Evolutionary conservation across 2,113 vertebrate species (phyloP).

Genomic region (Tragelaphus scriptus): DNA sequence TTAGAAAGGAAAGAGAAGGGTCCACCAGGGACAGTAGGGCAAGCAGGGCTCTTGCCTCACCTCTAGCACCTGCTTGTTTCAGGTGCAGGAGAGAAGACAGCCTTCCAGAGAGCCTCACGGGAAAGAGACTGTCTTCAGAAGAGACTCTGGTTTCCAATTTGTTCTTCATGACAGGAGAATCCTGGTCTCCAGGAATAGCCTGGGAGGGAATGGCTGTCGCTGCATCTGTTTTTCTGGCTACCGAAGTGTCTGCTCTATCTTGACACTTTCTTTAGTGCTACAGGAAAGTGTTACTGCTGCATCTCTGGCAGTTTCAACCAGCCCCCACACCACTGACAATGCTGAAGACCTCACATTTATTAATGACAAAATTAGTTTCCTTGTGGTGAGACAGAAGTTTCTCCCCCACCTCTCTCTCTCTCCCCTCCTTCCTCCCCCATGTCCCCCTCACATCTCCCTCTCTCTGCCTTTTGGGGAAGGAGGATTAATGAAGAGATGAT

Average conservation of each 20-base stretch:
- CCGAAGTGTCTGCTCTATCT: constrained; percentile 47
- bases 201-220: constrained; percentile 37
- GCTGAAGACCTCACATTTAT: constrained; percentile 48
- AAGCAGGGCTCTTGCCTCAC: background rate
- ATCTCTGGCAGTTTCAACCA: constrained; percentile 68
- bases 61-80: background rate
- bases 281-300: constrained; percentile 53
- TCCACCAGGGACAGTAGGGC: background rate
- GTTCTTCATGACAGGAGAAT: background rate
- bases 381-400: constrained; percentile 18
- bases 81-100: background rate
- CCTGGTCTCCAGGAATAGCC: constrained; percentile 24
- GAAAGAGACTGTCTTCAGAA: background rate
- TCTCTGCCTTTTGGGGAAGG: background rate
- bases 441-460: background rate
- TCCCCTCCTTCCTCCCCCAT: rapidly evolving
- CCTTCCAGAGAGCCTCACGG: background rate
- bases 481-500: background rate
- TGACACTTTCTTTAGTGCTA: constrained; percentile 43
- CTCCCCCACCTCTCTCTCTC: too few species aligned
- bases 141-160: background rate
- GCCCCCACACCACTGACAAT: constrained; percentile 34
- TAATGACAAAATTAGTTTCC: constrained; percentile 64
- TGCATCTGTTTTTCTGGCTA: constrained; percentile 51
- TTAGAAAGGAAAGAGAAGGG: background rate